Percentiles rank a stretch among this genome's conserved stretches.
Evolutionary conservation across 2,797 vertebrate species (phyloP).

Genomic region (Crossoptilon crossoptilon): DNA sequence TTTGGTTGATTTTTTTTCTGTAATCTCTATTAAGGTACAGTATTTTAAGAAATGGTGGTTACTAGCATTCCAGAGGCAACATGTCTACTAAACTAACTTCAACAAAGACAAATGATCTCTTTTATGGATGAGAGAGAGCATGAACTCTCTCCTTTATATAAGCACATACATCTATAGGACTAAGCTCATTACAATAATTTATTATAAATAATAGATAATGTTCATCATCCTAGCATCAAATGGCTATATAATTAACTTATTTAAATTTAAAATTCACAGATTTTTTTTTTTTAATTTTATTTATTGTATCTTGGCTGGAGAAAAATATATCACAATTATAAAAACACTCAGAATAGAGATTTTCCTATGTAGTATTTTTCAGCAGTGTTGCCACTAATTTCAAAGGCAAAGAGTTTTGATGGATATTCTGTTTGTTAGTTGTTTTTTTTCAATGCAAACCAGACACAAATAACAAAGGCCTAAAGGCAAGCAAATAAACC

Average conservation of each 20-base stretch:
- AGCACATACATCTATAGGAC: not conserved
- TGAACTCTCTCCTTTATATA: conserved; percentile 6
- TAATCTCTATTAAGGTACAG: not conserved
- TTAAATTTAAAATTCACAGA: conserved; percentile 1
- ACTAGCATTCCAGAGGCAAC: conserved; percentile 36
- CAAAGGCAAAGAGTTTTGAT: not conserved
- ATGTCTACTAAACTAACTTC: not conserved
- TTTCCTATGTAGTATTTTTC: not conserved
- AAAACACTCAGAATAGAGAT: not conserved
- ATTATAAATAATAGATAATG: not conserved
- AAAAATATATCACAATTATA: not conserved
- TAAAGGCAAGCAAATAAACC: conserved; percentile 2
- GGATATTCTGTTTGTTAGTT: not conserved
- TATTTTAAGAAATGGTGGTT: not conserved
- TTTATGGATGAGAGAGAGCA: not conserved
- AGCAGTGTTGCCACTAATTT: not conserved
- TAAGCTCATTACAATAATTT: not conserved
- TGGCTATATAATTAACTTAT: not conserved
- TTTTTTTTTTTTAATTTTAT: not conserved
- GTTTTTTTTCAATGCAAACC: not conserved
- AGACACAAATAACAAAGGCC: not conserved
- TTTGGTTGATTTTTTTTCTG: not conserved
- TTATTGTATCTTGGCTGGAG: not conserved
- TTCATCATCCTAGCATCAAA: not conserved
- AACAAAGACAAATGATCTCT: conserved; percentile 18